Conservation (phyloP, 2,888 invertebrate species). For the Tanaodytes sp. region DNA sequence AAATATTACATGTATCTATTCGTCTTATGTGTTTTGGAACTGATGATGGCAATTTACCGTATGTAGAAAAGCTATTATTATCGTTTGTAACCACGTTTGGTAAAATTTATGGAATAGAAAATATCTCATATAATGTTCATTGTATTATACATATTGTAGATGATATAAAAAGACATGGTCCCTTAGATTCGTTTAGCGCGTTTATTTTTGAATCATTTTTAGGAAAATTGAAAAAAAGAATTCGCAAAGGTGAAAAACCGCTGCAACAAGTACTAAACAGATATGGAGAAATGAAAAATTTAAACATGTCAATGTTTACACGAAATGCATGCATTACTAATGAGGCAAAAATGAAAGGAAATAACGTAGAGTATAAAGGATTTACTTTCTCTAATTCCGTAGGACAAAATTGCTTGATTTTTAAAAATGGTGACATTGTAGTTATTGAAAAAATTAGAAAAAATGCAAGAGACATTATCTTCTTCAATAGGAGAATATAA, state of each 20-base stretch:
- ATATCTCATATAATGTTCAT: constrained; percentile 30
- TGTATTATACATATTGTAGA: constrained; percentile 12
- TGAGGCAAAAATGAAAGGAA: too few species aligned
- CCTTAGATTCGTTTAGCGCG: constrained; percentile 14
- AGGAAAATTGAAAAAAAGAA: constrained; percentile 12
- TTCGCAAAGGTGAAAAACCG: constrained; percentile 24
- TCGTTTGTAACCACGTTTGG: constrained; percentile 2
- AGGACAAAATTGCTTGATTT: too few species aligned
- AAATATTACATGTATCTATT: constrained; percentile 52
- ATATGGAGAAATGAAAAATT: constrained; percentile 28
- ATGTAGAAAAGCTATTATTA: constrained; percentile 22
- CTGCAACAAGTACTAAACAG: constrained; percentile 12
- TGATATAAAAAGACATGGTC: constrained; percentile 11
- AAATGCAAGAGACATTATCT: too few species aligned
- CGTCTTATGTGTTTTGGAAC: constrained; percentile 7
- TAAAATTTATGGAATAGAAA: constrained; percentile 16
- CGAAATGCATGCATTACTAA: too few species aligned
- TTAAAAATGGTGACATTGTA: too few species aligned
- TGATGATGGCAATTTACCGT: not conserved
- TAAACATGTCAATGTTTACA: constrained; percentile 2
- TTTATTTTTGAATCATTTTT: constrained; percentile 26
- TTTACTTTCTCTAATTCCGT: too few species aligned
- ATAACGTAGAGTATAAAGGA: too few species aligned
- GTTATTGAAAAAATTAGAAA: too few species aligned
- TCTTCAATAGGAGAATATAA: too few species aligned